Evolutionary conservation across 1,140 invertebrate genomes (phyloP).

Genomic region (Stenopsyche tienmushanensis): DNA sequence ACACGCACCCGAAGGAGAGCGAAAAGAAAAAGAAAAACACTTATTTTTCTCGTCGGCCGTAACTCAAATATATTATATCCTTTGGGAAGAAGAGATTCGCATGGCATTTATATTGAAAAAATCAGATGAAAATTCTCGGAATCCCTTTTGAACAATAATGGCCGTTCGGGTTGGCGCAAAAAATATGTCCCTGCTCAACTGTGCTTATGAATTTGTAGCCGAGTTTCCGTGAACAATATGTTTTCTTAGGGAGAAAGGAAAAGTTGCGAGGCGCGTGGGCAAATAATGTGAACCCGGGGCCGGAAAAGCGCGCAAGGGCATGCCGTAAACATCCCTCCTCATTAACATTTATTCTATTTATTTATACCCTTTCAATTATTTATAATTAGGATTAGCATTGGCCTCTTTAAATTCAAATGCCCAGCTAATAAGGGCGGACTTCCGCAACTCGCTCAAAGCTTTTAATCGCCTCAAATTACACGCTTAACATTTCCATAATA

Average conservation of each 20-base stretch:
- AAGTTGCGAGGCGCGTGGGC: constrained; percentile 18
- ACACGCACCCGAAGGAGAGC: too few species aligned
- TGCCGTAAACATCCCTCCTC: not conserved
- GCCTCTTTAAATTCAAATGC: too few species aligned
- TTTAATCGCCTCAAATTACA: too few species aligned
- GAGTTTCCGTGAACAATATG: constrained; percentile 40
- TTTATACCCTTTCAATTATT: too few species aligned
- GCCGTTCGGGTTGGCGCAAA: constrained; percentile 28
- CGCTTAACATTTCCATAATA: too few species aligned
- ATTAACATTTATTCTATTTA: too few species aligned
- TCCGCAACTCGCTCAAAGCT: too few species aligned
- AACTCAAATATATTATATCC: constrained; percentile 12
- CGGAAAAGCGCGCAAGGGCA: not conserved
- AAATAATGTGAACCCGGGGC: not conserved
- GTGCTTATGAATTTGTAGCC: constrained; percentile 33
- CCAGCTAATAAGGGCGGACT: too few species aligned
- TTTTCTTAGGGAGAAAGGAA: constrained; percentile 36
- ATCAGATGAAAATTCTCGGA: constrained; percentile 26
- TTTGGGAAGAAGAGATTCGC: constrained; percentile 5
- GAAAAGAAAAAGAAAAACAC: constrained; percentile 9
- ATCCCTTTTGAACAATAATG: constrained; percentile 26
- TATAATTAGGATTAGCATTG: too few species aligned
- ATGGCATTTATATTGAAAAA: constrained; percentile 29
- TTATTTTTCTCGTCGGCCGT: not conserved
- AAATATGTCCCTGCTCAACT: constrained; percentile 36